Evolutionary conservation across 2,888 invertebrate species (phyloP), one percentile per base, ranked within the genome.

Genomic region (Rhorus exstirpatorius): DNA sequence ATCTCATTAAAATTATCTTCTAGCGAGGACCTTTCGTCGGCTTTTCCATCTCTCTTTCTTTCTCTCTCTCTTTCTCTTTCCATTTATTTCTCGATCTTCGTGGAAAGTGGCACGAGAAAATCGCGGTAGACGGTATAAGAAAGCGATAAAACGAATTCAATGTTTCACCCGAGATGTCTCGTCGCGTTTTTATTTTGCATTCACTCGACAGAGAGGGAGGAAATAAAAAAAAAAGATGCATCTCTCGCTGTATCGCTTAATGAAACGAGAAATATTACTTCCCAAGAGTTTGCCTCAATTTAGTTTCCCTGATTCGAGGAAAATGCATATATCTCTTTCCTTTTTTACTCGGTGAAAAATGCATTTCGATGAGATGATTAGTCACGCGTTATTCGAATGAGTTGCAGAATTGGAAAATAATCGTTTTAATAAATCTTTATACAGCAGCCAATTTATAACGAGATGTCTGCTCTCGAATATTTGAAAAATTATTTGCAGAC

Each of bases 1-100:
- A 90, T 89, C 90, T 90, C 89, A 90, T 91, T 91, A 91, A 90
- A 91, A 89, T 90, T 88, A 90, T 89, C 88, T 89, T 72, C 68
- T 78, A 80, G 72, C 81, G 83, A 86, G 82, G 81, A 77, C 82
- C 78, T 79, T 83, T 81, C 65, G 70, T 83, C 74, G 81, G 72
- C 79, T 79, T 84, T 84, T 65, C 41, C 21, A 21, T 35, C 31
- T 17, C 31, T 49, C 19, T 38, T 21, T 53, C 51, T 44, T 31
- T 26, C 46, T 58, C 4, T 38, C 46, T 26, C 38, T 12, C 31
- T 31, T 19, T 71, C 4, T 63, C 21, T 31, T 19, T 53, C n/a
- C 31, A n/a, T 21, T 24, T 31, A 10, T 46, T 26, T 19, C 14
- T 41, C 26, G 17, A 10, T 63, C 53, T 26, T 14, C 4, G 26